Base-by-base conservation (phyloP, 2,113 vertebrate species). In the Microcebus ravelobensis region DNA sequence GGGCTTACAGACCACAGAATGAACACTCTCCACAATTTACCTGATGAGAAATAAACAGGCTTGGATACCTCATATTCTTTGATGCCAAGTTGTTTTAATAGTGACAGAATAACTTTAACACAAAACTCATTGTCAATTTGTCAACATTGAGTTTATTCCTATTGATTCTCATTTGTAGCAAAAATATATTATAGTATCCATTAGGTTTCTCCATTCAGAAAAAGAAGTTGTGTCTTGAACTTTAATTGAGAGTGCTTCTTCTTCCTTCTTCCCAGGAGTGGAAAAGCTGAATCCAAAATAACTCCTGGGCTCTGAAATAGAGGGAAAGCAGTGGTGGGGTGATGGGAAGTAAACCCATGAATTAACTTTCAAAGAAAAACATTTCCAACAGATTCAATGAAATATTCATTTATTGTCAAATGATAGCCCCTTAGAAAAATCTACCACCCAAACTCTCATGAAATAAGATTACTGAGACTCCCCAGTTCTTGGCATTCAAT, bases 371-470 rank as follows among this genome's bases (percentile, higher is more conserved):
- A 97, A 84, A 96, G 83, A 17, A 90, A 96, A 95, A 87, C 77
- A 90, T 80, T 91, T 94, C 50, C 70, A 95, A 67, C 21, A 45
- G 39, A 83, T 12, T 52, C 57, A 83, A 91, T 96, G 55, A 96
- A 95, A 97, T 94, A 96, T 89, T 93, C 82, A 95, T 91, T 74
- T 90, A 95, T 87, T 84, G 74, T 95, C 74, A 97, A 73, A 95
- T 73, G 84, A 87, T 96, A 97, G 83, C 31, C 74, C n/a, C 87
- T 83, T 36, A 84, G 74, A 92, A 89, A 93, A 93, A 73, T 80
- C 36, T 82, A 36, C 55, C 65, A 71, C 81, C 42, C 55, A 27
- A 61, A 77, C 0, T 68, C 76, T 86, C 27, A 45, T 88, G 20
- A 82, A 96, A 93, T 96, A 82, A 93, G 73, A 90, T 67, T 59